These are phyloP conservation scores for Limnephilus marmoratus DNA, from an alignment of 2,888 invertebrate species.

Conservation along the genomic window DNA sequence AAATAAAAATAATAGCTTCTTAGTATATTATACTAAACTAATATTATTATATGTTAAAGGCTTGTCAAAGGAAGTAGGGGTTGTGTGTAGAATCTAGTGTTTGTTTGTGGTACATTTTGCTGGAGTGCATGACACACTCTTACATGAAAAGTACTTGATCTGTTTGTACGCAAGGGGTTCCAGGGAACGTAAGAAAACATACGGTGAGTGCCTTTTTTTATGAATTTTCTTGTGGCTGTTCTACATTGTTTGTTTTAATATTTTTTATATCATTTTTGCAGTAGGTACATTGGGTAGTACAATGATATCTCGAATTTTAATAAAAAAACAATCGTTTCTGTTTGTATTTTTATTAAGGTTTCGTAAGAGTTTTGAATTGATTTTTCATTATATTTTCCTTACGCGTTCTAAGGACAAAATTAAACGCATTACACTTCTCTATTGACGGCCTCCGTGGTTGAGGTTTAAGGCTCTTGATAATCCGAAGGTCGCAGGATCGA, in stretches of 20 bases:
- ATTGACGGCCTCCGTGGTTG: no score
- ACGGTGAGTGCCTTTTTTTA: slow-evolving; percentile 27
- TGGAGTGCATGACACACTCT: slow-evolving; percentile 30
- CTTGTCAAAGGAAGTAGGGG: not conserved
- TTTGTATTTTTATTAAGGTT: not conserved
- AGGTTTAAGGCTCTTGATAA: no score
- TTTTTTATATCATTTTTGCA: not conserved
- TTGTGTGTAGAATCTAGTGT: slow-evolving; percentile 15
- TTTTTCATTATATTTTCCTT: no score
- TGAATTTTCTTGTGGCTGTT: not conserved
- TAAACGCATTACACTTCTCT: no score
- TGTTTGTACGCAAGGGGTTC: slow-evolving; percentile 23
- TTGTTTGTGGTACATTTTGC: slow-evolving; percentile 44
- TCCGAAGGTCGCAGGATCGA: no score
- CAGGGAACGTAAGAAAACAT: slow-evolving; percentile 19
- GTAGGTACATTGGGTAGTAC: not conserved
- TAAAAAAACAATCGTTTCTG: not conserved
- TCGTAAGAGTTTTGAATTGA: no score
- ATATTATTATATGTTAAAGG: not conserved
- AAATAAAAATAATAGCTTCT: not conserved
- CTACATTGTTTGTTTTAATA: not conserved
- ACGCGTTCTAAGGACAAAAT: no score
- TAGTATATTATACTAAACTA: not conserved
- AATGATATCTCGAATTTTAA: not conserved
- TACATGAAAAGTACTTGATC: slow-evolving; percentile 36